Evolutionary conservation across 35 echinoderm and acorn worm genomes (phyloP), one percentile per base, ranked within the genome.

Genomic region (Heliocidaris erythrogramma): DNA sequence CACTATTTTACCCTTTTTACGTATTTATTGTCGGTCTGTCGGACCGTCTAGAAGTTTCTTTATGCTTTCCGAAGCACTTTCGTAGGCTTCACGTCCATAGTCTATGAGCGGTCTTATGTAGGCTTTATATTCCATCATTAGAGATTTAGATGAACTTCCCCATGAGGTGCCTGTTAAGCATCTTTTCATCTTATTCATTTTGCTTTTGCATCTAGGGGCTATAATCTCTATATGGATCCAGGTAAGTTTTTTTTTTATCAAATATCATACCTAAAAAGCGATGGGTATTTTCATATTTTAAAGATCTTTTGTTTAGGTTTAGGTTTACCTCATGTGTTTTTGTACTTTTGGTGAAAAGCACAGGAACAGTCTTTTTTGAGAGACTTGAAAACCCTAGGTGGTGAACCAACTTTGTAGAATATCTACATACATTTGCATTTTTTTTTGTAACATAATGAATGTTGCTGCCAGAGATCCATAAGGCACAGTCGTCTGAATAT

Each of bases 181-280:
- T 86, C 85, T 86, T 27, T n/a, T n/a, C n/a, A 86, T 2, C 2
- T 5, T 86, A 86, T 86, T 86, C 10, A 17, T 4, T 31, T 1
- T 86, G 24, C 31, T 86, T 86, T 86, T 86, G 31, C 85, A 86
- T 86, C 84, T 24, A n/a, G 18, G 5, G 30, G 21, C 24, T 29
- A 86, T 86, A 31, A 5, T 86, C 18, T 86, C 85, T 27, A 86
- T 86, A 17, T 86, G 85, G 31, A 11, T 27, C 85, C 85, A 86
- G 4, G 85, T 86, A 6, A 86, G 18, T n/a, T n/a, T n/a, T n/a
- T 86, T 17, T 86, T 86, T 52, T 3, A 31, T 86, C 2, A 86
- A 86, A 86, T 86, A 86, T 86, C 85, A n/a, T n/a, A n/a, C n/a
- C n/a, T n/a, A 86, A 31, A 31, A 86, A 86, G 24, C 85, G 85